phyloP scores from a whole-genome alignment of 2,888 invertebrate species.

The Drosophila gaucha region DNA sequence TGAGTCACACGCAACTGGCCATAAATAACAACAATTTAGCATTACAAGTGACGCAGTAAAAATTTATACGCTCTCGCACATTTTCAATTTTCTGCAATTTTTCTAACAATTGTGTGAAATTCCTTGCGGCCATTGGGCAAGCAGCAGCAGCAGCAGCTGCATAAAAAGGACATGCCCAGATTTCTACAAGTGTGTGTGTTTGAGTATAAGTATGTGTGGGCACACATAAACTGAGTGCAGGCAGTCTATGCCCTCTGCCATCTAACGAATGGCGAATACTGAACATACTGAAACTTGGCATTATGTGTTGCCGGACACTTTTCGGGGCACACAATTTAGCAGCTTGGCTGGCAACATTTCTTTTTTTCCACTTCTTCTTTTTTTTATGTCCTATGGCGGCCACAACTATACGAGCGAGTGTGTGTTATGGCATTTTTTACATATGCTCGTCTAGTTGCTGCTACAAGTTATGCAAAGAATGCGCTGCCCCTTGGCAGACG shows the following conservation, averaged over 20 bases:
- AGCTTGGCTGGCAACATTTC: slow-evolving; percentile 61
- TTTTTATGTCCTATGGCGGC: slow-evolving; percentile 56
- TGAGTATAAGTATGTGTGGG: slow-evolving; percentile 13
- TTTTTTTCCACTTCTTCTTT: slow-evolving; percentile 7
- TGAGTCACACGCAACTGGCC: slow-evolving; percentile 77
- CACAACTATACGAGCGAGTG: slow-evolving; percentile 51
- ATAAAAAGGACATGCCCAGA: slow-evolving; percentile 68
- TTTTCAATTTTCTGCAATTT: slow-evolving; percentile 79
- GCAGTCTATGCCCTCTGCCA: slow-evolving; percentile 27
- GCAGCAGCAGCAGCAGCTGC: slow-evolving; percentile 32
- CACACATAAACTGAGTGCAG: slow-evolving; percentile 37
- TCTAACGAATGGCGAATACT: no score
- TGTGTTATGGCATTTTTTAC: slow-evolving; percentile 49
- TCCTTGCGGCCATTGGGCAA: slow-evolving; percentile 71
- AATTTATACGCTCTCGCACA: slow-evolving; percentile 78
- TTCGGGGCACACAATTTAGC: slow-evolving; percentile 77
- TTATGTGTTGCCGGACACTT: slow-evolving; percentile 77
- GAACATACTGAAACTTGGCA: slow-evolving; percentile 50
- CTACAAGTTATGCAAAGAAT: slow-evolving; percentile 70
- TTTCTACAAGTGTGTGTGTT: slow-evolving; percentile 32
- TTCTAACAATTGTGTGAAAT: slow-evolving; percentile 79
- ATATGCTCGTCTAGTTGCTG: slow-evolving; percentile 76
- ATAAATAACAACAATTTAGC: slow-evolving; percentile 80
- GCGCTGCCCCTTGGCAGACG: slow-evolving; percentile 25
- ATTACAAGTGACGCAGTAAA: slow-evolving; percentile 80